Base-by-base conservation (phyloP, 37 sponge, comb jelly and placozoan species). In the Aplysina aerophoba region DNA sequence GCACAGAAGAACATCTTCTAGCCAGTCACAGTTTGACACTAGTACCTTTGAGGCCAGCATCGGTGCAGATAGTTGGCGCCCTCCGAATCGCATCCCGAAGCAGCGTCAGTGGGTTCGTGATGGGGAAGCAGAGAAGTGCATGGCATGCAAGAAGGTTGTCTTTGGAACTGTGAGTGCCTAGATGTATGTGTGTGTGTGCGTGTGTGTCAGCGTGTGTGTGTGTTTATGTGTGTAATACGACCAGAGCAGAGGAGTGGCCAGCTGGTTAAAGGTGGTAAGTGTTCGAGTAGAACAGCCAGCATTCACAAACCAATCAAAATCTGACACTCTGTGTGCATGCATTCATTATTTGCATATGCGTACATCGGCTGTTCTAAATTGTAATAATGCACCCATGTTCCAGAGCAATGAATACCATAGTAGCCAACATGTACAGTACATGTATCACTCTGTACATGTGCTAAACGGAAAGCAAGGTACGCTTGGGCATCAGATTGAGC, bases 121-220 rank as follows among this genome's bases (percentile, higher is more conserved):
- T 56, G 6, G 77, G 20, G 57, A 79, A 0, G 88, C 79, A 12
- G 82, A 74, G 25, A 84, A 55, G 25, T 97, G 98, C 56, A 71
- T 83, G 36, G 73, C 93, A 24, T 97, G 98, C 53, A 71, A 83
- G 37, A 39, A 73, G 1, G 85, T 78, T n/a, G 54, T 55, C 55
- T 97, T 97, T 91, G 92, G 94, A 77, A 95, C 91, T 89, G 96
- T 96, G 84, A 85, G 90, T 36, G 22, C 24, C 28, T 73, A 30
- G 8, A 38, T 63, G 65, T 3, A 8, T 27, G 28, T 63, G 65
- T 3, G 19, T 24, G 54, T 59, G 55, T 50, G 69, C 28, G 28
- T 24, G 24, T 34, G 31, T 73, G 36, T 30, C 12, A 30, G 36
- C 6, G 36, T 30, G 36, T 1, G 36, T 73, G 34, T 30, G 36